phyloP scores from a whole-genome alignment of 2,888 invertebrate species.

The Dryocosmus kuriphilus region DNA sequence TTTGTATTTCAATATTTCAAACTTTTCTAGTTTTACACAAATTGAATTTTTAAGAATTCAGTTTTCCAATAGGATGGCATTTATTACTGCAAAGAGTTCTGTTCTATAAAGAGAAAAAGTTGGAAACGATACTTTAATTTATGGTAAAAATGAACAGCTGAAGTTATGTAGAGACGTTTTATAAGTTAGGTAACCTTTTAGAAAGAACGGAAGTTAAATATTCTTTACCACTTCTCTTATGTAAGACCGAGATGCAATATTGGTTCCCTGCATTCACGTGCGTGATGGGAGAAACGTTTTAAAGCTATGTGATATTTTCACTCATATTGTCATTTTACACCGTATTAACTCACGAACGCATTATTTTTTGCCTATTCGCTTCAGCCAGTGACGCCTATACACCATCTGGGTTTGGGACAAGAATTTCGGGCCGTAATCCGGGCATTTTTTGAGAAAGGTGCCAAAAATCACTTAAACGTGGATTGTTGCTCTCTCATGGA shows the following conservation, averaged over 20 bases:
- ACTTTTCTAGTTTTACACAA: not conserved
- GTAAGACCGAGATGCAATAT: constrained; percentile 25
- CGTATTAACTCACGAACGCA: too few relatives aligned
- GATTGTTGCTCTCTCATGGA: too few relatives aligned
- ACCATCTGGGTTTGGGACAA: too few relatives aligned
- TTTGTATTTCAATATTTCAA: not conserved
- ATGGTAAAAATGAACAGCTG: constrained; percentile 1
- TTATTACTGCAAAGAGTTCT: not conserved
- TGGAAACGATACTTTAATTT: not conserved
- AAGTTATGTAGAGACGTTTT: constrained; percentile 15
- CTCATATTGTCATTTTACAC: too few relatives aligned
- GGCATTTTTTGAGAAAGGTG: too few relatives aligned
- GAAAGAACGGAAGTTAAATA: not conserved
- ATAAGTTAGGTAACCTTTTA: constrained; percentile 9
- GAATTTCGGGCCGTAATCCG: too few relatives aligned
- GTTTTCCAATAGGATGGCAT: not conserved
- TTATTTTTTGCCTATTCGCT: too few relatives aligned
- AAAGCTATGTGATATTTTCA: constrained; percentile 23
- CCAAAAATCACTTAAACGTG: too few relatives aligned
- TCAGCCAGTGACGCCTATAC: too few relatives aligned
- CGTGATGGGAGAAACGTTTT: constrained; percentile 7
- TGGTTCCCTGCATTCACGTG: not conserved
- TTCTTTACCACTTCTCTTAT: constrained; percentile 10
- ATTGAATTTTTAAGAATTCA: not conserved
- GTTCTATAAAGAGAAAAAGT: not conserved